phyloP scores from a whole-genome alignment of 2,888 invertebrate genomes.

The Cacoxenus indagator region DNA sequence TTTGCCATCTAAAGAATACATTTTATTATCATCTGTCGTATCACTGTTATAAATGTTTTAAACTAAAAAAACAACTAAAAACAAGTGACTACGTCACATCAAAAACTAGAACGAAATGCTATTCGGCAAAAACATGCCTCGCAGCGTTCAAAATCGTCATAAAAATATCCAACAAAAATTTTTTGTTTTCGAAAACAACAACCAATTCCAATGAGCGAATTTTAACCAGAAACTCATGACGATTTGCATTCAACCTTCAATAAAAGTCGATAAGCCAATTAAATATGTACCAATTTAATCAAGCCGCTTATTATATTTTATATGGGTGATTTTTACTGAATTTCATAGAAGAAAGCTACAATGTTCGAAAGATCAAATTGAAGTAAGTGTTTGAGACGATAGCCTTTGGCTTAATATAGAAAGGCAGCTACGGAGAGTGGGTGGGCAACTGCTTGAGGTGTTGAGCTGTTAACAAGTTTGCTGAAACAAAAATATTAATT shows the following conservation, averaged over 20 bases:
- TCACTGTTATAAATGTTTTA: background rate
- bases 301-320: background rate
- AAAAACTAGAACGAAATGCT: background rate
- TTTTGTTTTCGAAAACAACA: background rate
- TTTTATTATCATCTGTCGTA: background rate
- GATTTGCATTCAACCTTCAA: background rate
- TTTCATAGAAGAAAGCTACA: no score
- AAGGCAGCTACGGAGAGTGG: no score
- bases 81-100: background rate
- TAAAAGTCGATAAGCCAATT: background rate
- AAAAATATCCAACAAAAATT: background rate
- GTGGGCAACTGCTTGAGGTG: background rate
- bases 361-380: no score
- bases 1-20: background rate
- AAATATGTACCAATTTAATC: conserved; percentile 12
- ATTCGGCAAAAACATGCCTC: background rate
- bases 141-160: background rate
- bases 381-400: no score
- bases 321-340: background rate
- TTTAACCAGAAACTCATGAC: conserved; percentile 4
- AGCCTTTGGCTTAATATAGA: no score
- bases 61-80: background rate
- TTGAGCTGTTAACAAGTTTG: background rate
- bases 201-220: background rate
- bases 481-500: background rate